Evolutionary conservation across 2,113 vertebrate species (phyloP).

Genomic region (Gymnocephalus cernua): DNA sequence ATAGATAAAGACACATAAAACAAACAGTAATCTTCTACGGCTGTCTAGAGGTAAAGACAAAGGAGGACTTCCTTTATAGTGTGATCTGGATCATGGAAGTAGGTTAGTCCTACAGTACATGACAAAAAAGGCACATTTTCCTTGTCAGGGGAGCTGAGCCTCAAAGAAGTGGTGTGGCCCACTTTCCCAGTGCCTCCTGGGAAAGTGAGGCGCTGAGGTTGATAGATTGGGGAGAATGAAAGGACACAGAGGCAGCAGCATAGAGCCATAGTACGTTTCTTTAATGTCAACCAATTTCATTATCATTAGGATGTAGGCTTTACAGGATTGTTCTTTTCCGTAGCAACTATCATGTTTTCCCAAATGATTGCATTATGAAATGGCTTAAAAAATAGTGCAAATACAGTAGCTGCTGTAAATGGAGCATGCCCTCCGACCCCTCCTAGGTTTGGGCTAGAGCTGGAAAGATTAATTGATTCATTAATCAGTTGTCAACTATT

Average conservation of each 20-base stretch:
- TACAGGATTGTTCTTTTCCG: no score
- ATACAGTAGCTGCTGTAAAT: no score
- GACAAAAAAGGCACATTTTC: conserved; percentile 50
- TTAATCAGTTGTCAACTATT: no score
- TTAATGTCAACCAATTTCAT: not conserved
- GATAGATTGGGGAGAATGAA: conserved; percentile 48
- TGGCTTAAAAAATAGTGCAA: no score
- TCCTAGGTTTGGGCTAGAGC: no score
- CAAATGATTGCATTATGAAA: no score
- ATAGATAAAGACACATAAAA: conserved; percentile 44
- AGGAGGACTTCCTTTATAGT: conserved; percentile 35
- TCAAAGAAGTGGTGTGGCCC: conserved; percentile 54
- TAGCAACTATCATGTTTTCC: no score
- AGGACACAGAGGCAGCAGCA: conserved; percentile 1
- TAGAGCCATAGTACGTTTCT: not conserved
- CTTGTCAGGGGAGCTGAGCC: conserved; percentile 60
- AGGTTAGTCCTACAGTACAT: conserved; percentile 57
- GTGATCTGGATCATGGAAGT: conserved; percentile 70
- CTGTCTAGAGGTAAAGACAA: conserved; percentile 41
- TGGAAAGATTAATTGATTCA: no score
- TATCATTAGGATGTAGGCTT: not conserved
- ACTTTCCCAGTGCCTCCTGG: no score
- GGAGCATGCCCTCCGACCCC: no score
- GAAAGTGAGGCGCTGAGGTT: conserved; percentile 27
- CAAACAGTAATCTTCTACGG: conserved; percentile 33